These are phyloP conservation scores for Cyanocitta stelleri DNA, from an alignment of 2,113 vertebrate species.

Conservation along the genomic window DNA sequence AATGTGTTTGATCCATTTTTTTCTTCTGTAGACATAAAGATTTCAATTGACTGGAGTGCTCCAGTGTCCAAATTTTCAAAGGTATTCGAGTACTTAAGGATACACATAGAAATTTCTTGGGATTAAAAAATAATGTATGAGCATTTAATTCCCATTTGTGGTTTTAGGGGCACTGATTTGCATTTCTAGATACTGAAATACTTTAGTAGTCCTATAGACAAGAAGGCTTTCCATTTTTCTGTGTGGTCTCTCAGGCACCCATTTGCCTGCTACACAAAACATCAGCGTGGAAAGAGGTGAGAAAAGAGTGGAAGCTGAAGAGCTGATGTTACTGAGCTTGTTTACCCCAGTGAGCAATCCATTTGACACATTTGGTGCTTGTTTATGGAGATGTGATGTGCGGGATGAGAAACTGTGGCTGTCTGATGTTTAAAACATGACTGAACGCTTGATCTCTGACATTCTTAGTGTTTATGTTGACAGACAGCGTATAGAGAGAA, in stretches of 20 bases:
- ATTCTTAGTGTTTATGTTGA: not conserved
- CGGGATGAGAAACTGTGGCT: not conserved
- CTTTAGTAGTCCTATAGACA: not conserved
- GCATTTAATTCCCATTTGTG: not conserved
- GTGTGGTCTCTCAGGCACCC: not conserved
- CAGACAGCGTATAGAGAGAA: not conserved
- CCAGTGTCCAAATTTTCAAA: slow-evolving; percentile 13
- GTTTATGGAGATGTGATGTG: not conserved
- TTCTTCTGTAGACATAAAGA: slow-evolving; percentile 49
- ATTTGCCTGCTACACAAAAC: not conserved
- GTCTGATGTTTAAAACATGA: slow-evolving; percentile 22
- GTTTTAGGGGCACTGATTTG: not conserved
- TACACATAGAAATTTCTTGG: not conserved
- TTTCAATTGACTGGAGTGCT: slow-evolving; percentile 51
- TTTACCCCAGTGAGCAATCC: not conserved
- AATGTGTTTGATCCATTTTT: slow-evolving; percentile 37
- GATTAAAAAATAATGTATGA: not conserved
- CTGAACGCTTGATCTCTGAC: not conserved
- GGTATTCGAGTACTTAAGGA: not conserved
- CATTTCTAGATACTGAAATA: not conserved
- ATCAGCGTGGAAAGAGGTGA: not conserved
- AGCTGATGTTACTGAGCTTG: not conserved
- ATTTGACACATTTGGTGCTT: not conserved
- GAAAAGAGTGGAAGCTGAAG: not conserved
- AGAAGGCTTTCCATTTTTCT: not conserved